Conservation (phyloP, 2,888 invertebrate species). For the Dynastes tityus region DNA sequence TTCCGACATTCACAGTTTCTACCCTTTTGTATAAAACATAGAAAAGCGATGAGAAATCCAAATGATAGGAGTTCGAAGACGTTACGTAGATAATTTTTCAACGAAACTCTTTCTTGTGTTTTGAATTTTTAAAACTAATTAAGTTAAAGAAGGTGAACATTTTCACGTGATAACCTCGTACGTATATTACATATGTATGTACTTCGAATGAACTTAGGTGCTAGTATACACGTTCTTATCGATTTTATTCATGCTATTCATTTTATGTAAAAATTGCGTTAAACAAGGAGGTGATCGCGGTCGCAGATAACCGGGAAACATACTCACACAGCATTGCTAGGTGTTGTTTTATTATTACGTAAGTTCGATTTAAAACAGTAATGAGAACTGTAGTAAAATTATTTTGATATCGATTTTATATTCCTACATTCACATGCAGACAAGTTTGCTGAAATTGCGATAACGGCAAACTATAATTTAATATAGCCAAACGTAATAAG, state of each 20-base stretch:
- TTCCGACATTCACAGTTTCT: no score
- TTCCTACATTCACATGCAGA: neutral
- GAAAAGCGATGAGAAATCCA: neutral
- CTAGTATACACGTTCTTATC: slow-evolving; percentile 15
- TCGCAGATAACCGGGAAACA: slow-evolving; percentile 18
- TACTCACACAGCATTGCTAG: slow-evolving; percentile 20
- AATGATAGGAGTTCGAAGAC: neutral
- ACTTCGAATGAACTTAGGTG: slow-evolving; percentile 6
- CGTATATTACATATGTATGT: slow-evolving; percentile 4
- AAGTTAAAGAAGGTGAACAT: neutral
- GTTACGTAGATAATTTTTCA: neutral
- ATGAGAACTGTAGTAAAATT: slow-evolving; percentile 10
- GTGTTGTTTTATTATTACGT: slow-evolving; percentile 35
- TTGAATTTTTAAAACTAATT: slow-evolving; percentile 12
- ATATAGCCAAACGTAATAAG: slow-evolving; percentile 32
- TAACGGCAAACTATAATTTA: slow-evolving; percentile 16
- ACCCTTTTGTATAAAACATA: no score
- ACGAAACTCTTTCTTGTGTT: neutral
- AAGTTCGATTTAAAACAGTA: slow-evolving; percentile 29
- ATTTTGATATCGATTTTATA: slow-evolving; percentile 33
- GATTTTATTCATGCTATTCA: slow-evolving; percentile 20
- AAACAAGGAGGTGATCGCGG: slow-evolving; percentile 24
- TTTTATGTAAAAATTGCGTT: slow-evolving; percentile 35
- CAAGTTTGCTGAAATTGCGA: neutral
- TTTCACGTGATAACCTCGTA: neutral